Evolutionary conservation across 2,888 invertebrate genomes (phyloP).

Genomic region (Hydroisotoma schaefferi): DNA sequence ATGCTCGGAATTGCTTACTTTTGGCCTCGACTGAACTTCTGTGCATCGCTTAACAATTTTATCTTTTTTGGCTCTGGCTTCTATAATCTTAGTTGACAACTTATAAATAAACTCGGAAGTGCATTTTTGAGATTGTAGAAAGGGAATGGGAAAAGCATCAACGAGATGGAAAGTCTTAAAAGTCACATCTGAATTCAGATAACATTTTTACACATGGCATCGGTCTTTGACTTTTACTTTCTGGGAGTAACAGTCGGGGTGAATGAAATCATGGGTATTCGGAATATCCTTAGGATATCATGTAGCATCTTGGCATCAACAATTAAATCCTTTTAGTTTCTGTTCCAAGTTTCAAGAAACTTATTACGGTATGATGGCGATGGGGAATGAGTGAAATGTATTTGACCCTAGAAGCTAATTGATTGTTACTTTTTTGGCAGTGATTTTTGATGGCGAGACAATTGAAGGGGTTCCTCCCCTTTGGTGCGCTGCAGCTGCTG

Average conservation of each 20-base stretch:
- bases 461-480: conserved; percentile 94
- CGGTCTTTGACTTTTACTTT: not conserved
- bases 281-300: too few species aligned
- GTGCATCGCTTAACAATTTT: conserved; percentile 7
- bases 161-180: too few species aligned
- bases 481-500: conserved; percentile 95
- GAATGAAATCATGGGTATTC: too few species aligned
- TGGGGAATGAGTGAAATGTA: too few species aligned
- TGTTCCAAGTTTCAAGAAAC: too few species aligned
- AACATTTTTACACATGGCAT: not conserved
- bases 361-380: too few species aligned
- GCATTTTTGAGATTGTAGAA: conserved; percentile 3
- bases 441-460: conserved; percentile 94
- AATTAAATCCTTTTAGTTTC: too few species aligned
- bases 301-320: too few species aligned
- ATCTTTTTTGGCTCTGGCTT: conserved; percentile 18
- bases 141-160: conserved; percentile 4
- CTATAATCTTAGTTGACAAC: conserved; percentile 13
- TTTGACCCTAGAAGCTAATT: not conserved
- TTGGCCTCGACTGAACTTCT: conserved; percentile 1
- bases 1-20: not conserved
- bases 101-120: conserved; percentile 23
- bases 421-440: conserved; percentile 56
- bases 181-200: not conserved
- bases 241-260: too few species aligned